Conservation (phyloP, 2,797 vertebrate species). For the Luscinia megarhynchos region DNA sequence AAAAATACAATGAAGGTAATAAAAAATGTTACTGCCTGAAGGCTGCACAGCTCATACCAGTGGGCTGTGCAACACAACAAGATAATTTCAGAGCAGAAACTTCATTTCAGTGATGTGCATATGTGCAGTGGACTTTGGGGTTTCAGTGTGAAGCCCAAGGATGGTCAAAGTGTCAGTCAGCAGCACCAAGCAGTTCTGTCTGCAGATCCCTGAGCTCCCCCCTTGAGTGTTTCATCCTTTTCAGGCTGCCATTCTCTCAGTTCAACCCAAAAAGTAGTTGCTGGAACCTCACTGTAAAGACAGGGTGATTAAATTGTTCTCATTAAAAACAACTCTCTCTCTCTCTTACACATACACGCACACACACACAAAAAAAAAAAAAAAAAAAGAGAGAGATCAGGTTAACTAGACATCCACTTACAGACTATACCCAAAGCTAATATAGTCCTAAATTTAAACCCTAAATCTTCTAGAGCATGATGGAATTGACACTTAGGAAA, state of each 20-base stretch:
- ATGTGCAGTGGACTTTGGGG: accelerated
- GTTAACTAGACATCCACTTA: not conserved
- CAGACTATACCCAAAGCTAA: not conserved
- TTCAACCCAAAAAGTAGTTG: not conserved
- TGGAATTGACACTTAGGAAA: not conserved
- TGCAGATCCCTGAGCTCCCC: not conserved
- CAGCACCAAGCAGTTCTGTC: not conserved
- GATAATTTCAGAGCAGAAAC: not conserved
- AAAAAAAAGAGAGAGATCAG: not conserved
- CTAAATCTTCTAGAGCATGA: not conserved
- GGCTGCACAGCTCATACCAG: not conserved
- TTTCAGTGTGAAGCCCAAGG: not conserved
- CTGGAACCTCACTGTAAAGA: not conserved
- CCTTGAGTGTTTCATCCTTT: not conserved
- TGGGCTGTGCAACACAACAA: not conserved
- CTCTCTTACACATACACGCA: accelerated
- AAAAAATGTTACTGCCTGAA: not conserved
- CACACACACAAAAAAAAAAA: accelerated
- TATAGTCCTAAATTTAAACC: not conserved
- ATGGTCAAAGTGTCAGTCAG: not conserved
- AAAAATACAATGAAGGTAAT: not conserved
- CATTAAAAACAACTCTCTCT: not conserved
- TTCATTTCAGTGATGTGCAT: not conserved
- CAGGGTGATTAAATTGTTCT: not conserved
- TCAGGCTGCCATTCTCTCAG: not conserved